A percentile compares a stretch with the other conserved stretches of the same genome.
These are phyloP conservation scores for Lipophrys pholis DNA, from an alignment of 2,113 vertebrate species.

Conservation along the genomic window DNA sequence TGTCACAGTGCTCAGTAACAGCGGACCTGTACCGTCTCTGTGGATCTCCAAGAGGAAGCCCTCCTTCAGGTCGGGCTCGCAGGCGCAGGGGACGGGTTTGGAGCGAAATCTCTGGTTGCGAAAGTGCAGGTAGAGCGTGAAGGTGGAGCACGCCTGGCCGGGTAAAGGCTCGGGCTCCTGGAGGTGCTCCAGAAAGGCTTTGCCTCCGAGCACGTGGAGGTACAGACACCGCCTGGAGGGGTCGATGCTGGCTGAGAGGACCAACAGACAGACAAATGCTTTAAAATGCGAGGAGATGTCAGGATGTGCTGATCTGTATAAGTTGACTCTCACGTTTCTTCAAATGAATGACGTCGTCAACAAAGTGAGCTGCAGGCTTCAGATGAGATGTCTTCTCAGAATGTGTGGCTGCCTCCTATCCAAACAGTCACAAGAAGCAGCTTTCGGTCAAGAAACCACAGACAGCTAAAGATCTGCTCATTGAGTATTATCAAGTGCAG, in stretches of 20 bases:
- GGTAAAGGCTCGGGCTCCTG: constrained; percentile 94
- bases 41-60: constrained; percentile 95
- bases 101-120: constrained; percentile 96
- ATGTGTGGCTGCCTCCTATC: constrained; percentile 77
- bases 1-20: no score
- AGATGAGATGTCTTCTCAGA: constrained; percentile 76
- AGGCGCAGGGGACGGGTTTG: constrained; percentile 95
- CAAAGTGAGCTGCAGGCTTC: constrained; percentile 84
- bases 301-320: not conserved
- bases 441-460: no score
- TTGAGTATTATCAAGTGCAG: not conserved
- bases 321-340: constrained; percentile 86
- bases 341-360: constrained; percentile 81
- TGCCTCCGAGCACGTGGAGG: constrained; percentile 95
- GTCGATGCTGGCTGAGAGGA: constrained; percentile 89
- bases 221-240: constrained; percentile 93
- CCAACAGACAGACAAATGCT: constrained; percentile 1
- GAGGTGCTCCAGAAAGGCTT: constrained; percentile 97
- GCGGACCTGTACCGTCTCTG: constrained; percentile 77
- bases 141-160: constrained; percentile 92
- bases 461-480: not conserved
- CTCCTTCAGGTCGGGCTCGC: constrained; percentile 94
- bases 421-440: constrained; percentile 18
- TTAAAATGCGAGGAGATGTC: not conserved
- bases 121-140: constrained; percentile 94